A percentile compares a stretch with the other conserved stretches of the same genome.
Evolutionary conservation across 2,888 invertebrate genomes (phyloP).

Genomic region (Dysmachus trigonus): DNA sequence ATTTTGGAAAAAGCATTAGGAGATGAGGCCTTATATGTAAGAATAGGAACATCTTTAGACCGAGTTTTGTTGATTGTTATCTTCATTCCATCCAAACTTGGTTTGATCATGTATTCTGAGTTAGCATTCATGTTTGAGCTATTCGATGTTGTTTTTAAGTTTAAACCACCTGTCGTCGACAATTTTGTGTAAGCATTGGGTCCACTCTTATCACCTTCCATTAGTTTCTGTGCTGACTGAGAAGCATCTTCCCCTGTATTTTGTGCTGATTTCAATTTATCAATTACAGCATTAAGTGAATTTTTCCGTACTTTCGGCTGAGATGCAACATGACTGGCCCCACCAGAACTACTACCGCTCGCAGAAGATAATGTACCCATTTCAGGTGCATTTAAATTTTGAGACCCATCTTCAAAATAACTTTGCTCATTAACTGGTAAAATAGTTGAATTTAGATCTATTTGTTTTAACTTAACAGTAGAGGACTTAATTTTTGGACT

Average conservation of each 20-base stretch:
- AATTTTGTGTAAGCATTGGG: not conserved
- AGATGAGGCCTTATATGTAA: not conserved
- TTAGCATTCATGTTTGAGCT: conserved; percentile 61
- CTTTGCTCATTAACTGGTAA: conserved; percentile 16
- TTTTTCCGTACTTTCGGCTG: conserved; percentile 73
- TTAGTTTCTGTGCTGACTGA: not conserved
- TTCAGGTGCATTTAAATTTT: not conserved
- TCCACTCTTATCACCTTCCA: not conserved
- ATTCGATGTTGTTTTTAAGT: not conserved
- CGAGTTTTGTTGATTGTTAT: conserved; percentile 90
- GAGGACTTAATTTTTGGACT: conserved; percentile 76
- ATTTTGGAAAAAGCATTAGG: conserved; percentile 59
- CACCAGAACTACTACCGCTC: not conserved
- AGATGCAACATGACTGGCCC: not conserved
- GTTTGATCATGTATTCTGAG: conserved; percentile 89
- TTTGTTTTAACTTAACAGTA: conserved; percentile 72
- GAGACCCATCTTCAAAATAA: not conserved
- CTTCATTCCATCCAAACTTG: conserved; percentile 86
- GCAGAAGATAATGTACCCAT: not conserved
- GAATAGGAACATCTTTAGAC: conserved; percentile 65
- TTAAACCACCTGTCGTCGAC: conserved; percentile 50
- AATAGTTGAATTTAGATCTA: conserved; percentile 69
- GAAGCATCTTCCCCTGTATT: conserved; percentile 49
- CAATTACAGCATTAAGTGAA: conserved; percentile 85
- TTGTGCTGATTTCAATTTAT: conserved; percentile 82